Evolutionary conservation across 2,888 invertebrate genomes (phyloP).

Genomic region (Caenorhabditis sp.): DNA sequence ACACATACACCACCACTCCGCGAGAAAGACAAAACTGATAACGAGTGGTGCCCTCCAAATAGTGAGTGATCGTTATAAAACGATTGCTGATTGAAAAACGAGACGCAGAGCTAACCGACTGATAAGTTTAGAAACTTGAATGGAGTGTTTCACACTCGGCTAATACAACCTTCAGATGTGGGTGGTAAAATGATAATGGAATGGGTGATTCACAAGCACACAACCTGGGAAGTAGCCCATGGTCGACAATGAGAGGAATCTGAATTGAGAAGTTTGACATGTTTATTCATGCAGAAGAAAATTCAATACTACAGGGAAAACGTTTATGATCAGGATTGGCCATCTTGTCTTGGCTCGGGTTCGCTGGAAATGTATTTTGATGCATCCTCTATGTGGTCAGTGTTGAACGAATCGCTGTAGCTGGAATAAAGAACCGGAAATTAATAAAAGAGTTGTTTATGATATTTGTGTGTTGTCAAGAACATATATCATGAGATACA

Average conservation of each 20-base stretch:
- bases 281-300: constrained; percentile 26
- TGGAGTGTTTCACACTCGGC: constrained; percentile 21
- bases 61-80: constrained; percentile 53
- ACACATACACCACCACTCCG: constrained; percentile 8
- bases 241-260: neutral
- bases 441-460: neutral
- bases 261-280: neutral
- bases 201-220: constrained; percentile 48
- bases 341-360: neutral
- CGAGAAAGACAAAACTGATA: constrained; percentile 44
- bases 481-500: neutral
- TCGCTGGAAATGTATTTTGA: constrained; percentile 36
- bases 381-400: constrained; percentile 53
- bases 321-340: neutral
- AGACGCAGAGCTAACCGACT: constrained; percentile 34
- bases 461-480: neutral
- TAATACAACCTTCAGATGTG: constrained; percentile 35
- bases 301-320: neutral
- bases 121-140: constrained; percentile 52
- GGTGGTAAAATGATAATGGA: constrained; percentile 54
- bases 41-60: constrained; percentile 33
- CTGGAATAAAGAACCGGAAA: constrained; percentile 26
- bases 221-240: constrained; percentile 31
- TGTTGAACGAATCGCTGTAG: constrained; percentile 9
- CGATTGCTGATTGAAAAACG: constrained; percentile 5